These are phyloP conservation scores for Chionoecetes opilio DNA, from an alignment of 1,140 invertebrate genomes.

Conservation along the genomic window DNA sequence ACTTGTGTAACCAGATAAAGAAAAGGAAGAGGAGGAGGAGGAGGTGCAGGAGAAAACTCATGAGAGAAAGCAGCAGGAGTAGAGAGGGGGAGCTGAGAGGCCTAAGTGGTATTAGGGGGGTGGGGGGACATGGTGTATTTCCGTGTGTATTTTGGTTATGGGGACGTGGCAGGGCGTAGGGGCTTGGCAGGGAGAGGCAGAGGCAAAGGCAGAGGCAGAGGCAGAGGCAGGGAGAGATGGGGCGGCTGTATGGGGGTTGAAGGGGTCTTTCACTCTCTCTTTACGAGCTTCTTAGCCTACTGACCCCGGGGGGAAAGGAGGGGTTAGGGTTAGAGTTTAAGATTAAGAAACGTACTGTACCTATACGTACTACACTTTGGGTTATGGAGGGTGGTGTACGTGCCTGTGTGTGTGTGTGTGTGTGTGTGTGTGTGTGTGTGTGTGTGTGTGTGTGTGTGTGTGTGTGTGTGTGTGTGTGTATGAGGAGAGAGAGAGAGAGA, in stretches of 20 bases:
- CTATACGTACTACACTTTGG: too few relatives aligned
- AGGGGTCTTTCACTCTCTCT: slow-evolving; percentile 6
- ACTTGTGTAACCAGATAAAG: too few relatives aligned
- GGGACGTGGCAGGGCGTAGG: too few relatives aligned
- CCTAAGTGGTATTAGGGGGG: not conserved
- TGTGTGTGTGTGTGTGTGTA: too few relatives aligned
- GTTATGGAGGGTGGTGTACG: not conserved
- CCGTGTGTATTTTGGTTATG: too few relatives aligned
- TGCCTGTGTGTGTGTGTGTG: not conserved
- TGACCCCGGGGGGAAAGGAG: not conserved
- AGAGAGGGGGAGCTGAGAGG: not conserved
- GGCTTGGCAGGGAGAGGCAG: not conserved
- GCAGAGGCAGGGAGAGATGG: not conserved
- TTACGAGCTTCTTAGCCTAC: slow-evolving; percentile 27
- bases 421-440: too few relatives aligned
- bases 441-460: too few relatives aligned
- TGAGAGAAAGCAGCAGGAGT: too few relatives aligned
- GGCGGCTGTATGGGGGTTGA: slow-evolving; percentile 11
- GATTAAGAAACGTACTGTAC: not conserved
- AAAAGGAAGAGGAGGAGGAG: not conserved
- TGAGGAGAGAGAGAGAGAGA: too few relatives aligned
- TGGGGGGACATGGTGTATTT: too few relatives aligned
- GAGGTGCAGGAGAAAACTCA: not conserved
- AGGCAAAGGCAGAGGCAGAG: not conserved
- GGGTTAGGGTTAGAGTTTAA: not conserved